Conservation (phyloP, 1,140 invertebrate genomes). For the Bombus consobrinus region DNA sequence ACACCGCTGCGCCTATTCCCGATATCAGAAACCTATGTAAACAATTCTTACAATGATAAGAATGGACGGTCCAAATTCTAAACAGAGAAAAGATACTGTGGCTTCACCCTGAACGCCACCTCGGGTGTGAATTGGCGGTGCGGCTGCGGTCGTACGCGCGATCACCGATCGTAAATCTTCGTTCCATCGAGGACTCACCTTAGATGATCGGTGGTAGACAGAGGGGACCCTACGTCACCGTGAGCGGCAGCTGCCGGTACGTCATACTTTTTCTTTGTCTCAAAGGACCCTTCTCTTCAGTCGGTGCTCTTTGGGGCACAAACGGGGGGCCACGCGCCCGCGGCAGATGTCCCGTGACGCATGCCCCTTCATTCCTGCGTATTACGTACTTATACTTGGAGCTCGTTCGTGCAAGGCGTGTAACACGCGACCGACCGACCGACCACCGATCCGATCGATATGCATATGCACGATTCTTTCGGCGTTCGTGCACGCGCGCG, state of each 20-base stretch:
- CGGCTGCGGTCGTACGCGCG: constrained; percentile 38
- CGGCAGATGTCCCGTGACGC: constrained; percentile 82
- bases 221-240: constrained; percentile 77
- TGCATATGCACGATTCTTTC: constrained; percentile 59
- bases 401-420: constrained; percentile 54
- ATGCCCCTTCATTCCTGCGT: constrained; percentile 69
- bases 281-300: constrained; percentile 78
- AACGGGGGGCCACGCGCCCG: constrained; percentile 75
- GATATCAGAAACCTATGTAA: too few species aligned
- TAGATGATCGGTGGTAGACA: constrained; percentile 66
- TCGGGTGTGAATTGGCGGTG: constrained; percentile 38
- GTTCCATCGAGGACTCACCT: constrained; percentile 64
- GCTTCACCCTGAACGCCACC: too few species aligned
- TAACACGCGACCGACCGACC: constrained; percentile 56
- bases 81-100: too few species aligned
- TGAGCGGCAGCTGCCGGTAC: constrained; percentile 79
- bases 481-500: constrained; percentile 3
- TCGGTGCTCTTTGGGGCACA: constrained; percentile 68
- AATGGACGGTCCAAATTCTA: too few species aligned
- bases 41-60: too few species aligned
- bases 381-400: constrained; percentile 74
- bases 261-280: constrained; percentile 83
- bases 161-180: constrained; percentile 71
- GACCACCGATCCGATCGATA: constrained; percentile 49
- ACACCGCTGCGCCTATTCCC: too few species aligned